These are phyloP conservation scores for Muricea muricata DNA, from an alignment of 92 coral and sea anemone species.

Conservation along the genomic window DNA sequence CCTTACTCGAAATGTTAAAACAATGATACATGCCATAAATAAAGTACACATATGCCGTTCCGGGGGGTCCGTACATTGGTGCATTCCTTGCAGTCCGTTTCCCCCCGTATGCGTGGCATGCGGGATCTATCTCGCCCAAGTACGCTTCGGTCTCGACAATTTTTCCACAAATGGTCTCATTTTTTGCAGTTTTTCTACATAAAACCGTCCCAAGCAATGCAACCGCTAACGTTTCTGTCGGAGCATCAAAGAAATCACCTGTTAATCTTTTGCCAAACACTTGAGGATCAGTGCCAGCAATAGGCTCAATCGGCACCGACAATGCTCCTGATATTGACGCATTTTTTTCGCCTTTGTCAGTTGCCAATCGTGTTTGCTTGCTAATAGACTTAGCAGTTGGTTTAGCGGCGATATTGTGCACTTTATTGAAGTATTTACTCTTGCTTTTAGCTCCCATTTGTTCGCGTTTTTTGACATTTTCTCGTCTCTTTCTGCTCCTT, in stretches of 20 bases:
- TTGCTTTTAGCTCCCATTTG: background rate
- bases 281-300: background rate
- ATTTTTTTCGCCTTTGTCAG: slow-evolving; percentile 7
- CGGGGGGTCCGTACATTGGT: slow-evolving; percentile 84
- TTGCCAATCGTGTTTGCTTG: slow-evolving; percentile 14
- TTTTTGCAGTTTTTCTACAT: slow-evolving; percentile 74
- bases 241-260: slow-evolving; percentile 71
- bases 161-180: slow-evolving; percentile 77
- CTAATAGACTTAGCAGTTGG: background rate
- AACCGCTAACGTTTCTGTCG: slow-evolving; percentile 77
- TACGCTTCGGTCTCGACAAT: slow-evolving; percentile 96
- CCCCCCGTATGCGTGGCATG: slow-evolving; percentile 94
- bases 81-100: slow-evolving; percentile 75
- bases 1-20: slow-evolving; percentile 84
- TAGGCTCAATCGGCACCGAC: background rate
- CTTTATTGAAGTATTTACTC: slow-evolving; percentile 26
- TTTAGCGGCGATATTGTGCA: background rate
- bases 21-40: slow-evolving; percentile 98
- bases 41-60: slow-evolving; percentile 90
- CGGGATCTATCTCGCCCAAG: slow-evolving; percentile 84
- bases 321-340: background rate
- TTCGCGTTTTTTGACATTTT: background rate
- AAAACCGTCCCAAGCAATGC: slow-evolving; percentile 81
- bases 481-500: background rate
- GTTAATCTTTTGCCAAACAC: slow-evolving; percentile 34